Percentiles rank a stretch among this genome's conserved stretches.
Conservation (phyloP, 2,888 invertebrate species). For the Invenusta paracnida region DNA sequence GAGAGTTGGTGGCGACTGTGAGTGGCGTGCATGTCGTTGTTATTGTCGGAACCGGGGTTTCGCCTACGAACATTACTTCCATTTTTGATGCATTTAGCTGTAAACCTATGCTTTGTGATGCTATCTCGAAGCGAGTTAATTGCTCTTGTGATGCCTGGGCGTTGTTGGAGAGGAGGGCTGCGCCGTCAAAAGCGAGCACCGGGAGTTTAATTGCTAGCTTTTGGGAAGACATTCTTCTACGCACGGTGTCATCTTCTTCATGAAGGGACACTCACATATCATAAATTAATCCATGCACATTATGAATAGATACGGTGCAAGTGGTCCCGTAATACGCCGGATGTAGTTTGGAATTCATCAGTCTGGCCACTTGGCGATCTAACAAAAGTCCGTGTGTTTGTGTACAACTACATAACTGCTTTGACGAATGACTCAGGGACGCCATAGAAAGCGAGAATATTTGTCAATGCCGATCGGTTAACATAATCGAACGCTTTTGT, state of each 20-base stretch:
- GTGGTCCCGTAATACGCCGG: neutral
- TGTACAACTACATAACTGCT: constrained; percentile 9
- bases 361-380: constrained; percentile 7
- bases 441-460: constrained; percentile 24
- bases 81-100: constrained; percentile 13
- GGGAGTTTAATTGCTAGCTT: neutral
- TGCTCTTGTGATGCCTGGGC: constrained; percentile 6
- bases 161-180: constrained; percentile 7
- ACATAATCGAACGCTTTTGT: neutral
- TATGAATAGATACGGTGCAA: constrained; percentile 5
- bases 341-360: constrained; percentile 18
- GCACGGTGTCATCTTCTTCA: constrained; percentile 7
- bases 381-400: neutral
- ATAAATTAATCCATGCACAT: constrained; percentile 17
- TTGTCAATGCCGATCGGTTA: neutral
- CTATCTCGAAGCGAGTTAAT: constrained; percentile 14
- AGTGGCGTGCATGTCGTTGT: neutral
- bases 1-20: constrained; percentile 2
- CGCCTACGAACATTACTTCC: constrained; percentile 11
- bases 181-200: neutral
- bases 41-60: constrained; percentile 1
- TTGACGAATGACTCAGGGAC: constrained; percentile 7
- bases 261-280: neutral
- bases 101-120: constrained; percentile 19
- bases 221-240: neutral